Base-by-base conservation (phyloP, 2,888 invertebrate species). In the Ferrisia virgata region DNA sequence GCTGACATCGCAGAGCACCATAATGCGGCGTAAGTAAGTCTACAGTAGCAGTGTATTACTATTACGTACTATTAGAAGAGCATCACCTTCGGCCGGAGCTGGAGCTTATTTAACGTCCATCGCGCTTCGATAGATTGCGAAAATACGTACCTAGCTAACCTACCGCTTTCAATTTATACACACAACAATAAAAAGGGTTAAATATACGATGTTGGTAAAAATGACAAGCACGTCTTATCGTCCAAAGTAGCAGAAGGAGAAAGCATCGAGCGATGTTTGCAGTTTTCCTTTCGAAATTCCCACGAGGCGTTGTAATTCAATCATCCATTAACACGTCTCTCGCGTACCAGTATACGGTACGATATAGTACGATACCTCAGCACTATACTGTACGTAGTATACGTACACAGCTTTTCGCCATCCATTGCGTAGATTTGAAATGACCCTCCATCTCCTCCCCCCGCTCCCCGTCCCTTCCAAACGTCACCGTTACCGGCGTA, bases 291-390 rank as follows among this genome's bases (percentile, higher is more conserved):
- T 18, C 82, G n/a, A 40, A 58, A 84, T 84, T 84, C 84, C 84
- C 84, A 79, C 84, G 84, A 79, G 84, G 53, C 78, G 53, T 84
- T 84, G 84, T 84, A 84, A 84, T 84, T 84, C 84, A 84, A 84
- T 84, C 84, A 84, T 85, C 81, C 80, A 82, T 82, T 81, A 81
- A 76, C 85, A 78, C 82, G 81, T 80, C 69, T 78, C 82, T 40
- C 15, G 31, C 76, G 53, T 53, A 47, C 47, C 47, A 47, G n/a
- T n/a, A n/a, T n/a, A 47, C 18, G 0, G 18, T 43, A 43, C n/a
- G 43, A 13, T 43, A 43, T n/a, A 15, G 0, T 47, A 18, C 18
- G 22, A 22, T 53, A 53, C 53, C 18, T 18, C 22, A 22, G n/a
- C n/a, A n/a, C n/a, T n/a, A n/a, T n/a, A 13, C 40, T 40, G 40